Evolutionary conservation across 1,140 invertebrate genomes (phyloP).

Genomic region (Cyrtorhinus lividipennis): DNA sequence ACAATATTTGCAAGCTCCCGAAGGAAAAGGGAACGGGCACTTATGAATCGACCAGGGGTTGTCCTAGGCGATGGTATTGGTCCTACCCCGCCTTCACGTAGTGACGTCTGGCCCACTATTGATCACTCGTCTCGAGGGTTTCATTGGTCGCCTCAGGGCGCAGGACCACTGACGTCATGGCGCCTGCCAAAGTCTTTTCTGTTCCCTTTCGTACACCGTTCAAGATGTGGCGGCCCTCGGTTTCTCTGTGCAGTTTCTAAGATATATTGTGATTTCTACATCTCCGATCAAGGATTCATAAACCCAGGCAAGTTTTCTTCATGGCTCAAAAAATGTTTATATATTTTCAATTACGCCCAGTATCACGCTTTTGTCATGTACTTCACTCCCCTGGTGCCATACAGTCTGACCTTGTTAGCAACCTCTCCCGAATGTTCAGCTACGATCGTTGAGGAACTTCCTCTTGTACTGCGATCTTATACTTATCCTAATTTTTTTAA

Average conservation of each 20-base stretch:
- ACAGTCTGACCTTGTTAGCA: too few species aligned
- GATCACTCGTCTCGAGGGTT: background rate
- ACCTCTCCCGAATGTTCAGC: too few species aligned
- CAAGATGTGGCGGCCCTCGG: background rate
- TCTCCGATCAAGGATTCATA: background rate
- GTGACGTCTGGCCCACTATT: background rate
- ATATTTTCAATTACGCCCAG: too few species aligned
- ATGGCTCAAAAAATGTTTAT: too few species aligned
- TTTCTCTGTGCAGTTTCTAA: background rate
- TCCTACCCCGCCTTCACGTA: background rate
- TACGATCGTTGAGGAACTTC: too few species aligned
- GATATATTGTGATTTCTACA: background rate
- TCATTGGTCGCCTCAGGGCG: constrained; percentile 5
- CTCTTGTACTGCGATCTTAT: too few species aligned
- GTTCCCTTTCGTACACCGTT: background rate
- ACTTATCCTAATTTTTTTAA: too few species aligned
- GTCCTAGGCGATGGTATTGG: background rate
- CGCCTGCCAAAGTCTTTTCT: background rate
- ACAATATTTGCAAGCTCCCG: constrained; percentile 1
- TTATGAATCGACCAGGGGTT: constrained; percentile 7
- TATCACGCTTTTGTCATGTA: too few species aligned
- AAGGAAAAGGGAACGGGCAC: background rate
- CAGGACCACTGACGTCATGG: background rate
- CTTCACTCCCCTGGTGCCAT: too few species aligned
- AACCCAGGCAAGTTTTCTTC: too few species aligned